Conservation (phyloP, 2,113 vertebrate genomes). For the Panurus biarmicus region DNA sequence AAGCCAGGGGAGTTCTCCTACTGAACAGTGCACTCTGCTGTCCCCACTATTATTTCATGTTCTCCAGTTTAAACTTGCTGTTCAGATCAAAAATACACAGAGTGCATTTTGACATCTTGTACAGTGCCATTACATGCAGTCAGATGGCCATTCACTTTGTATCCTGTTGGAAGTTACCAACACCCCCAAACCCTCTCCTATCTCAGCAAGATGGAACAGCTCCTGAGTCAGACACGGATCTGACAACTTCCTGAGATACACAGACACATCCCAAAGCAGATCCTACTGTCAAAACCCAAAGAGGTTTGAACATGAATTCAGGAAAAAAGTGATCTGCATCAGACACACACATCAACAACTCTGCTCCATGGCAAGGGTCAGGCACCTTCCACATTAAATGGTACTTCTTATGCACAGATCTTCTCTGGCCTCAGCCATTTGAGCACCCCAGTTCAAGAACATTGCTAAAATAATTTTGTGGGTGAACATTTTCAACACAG, state of each 20-base stretch:
- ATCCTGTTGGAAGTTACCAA: background rate
- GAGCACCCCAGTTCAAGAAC: background rate
- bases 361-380: background rate
- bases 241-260: background rate
- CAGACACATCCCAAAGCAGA: background rate
- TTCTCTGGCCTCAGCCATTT: background rate
- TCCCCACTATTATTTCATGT: background rate
- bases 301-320: background rate
- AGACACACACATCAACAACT: background rate
- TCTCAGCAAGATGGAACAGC: background rate
- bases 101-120: background rate
- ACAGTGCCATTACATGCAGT: background rate
- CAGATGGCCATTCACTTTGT: background rate
- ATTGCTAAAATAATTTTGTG: background rate
- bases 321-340: background rate
- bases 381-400: background rate
- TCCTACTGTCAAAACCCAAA: background rate
- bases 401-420: background rate
- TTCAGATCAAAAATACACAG: background rate
- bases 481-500: background rate
- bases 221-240: background rate
- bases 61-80: background rate
- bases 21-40: background rate
- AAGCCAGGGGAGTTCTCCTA: background rate
- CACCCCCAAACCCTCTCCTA: background rate